Conservation (phyloP, 2,113 vertebrate species). For the Dendropsophus ebraccatus region DNA sequence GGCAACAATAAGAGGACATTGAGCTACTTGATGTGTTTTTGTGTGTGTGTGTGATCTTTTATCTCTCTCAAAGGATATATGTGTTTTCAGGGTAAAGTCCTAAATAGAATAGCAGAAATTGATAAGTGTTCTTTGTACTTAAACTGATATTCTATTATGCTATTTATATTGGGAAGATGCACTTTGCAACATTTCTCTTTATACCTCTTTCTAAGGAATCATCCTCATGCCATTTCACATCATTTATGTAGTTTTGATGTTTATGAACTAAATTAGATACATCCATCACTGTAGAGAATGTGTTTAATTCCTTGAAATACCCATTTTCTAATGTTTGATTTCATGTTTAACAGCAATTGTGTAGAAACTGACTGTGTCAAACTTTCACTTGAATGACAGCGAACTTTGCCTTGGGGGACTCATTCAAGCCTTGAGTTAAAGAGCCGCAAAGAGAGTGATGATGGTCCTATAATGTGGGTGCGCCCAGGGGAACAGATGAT, state of each 20-base stretch:
- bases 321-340: constrained; percentile 9
- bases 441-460: constrained; percentile 92
- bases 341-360: constrained; percentile 1
- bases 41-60: too few relatives aligned
- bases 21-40: background rate
- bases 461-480: constrained; percentile 98
- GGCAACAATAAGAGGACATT: background rate
- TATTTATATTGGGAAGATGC: background rate
- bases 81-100: background rate
- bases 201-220: too few relatives aligned
- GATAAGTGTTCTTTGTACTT: background rate
- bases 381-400: constrained; percentile 69
- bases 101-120: background rate
- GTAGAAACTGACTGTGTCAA: constrained; percentile 24
- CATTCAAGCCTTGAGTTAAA: constrained; percentile 89
- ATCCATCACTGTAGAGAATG: too few relatives aligned
- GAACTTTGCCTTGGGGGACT: constrained; percentile 94
- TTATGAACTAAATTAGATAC: too few relatives aligned
- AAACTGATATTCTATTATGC: background rate
- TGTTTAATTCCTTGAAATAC: background rate
- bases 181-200: too few relatives aligned
- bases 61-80: background rate
- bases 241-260: too few relatives aligned
- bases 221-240: too few relatives aligned
- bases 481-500: constrained; percentile 98